Percentiles rank a stretch among this genome's conserved stretches.
These are phyloP conservation scores for Resseliella maxima DNA, from an alignment of 2,888 invertebrate genomes.

Conservation along the genomic window DNA sequence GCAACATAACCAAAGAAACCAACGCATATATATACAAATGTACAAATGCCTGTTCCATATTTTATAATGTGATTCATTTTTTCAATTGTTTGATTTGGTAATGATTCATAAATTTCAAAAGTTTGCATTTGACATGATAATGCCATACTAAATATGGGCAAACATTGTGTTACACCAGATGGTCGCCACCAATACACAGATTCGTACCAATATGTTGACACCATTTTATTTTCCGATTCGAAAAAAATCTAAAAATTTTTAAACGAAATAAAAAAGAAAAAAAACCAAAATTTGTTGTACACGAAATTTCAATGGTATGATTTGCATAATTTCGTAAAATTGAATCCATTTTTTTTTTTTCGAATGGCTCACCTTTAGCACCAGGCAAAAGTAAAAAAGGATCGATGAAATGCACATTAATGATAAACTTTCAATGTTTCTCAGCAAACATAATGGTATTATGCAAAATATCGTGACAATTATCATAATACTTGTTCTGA, in stretches of 20 bases:
- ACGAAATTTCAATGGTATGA: background rate
- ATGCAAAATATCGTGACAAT: slow-evolving; percentile 83
- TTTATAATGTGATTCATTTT: slow-evolving; percentile 90
- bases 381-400: slow-evolving; percentile 89
- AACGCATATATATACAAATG: slow-evolving; percentile 88
- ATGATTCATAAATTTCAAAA: slow-evolving; percentile 91
- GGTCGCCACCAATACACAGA: slow-evolving; percentile 84
- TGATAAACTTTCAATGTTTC: slow-evolving; percentile 90
- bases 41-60: slow-evolving; percentile 91
- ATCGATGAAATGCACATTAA: slow-evolving; percentile 91
- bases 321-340: too few relatives aligned
- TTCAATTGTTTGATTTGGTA: slow-evolving; percentile 87
- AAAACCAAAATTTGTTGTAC: background rate
- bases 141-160: slow-evolving; percentile 97
- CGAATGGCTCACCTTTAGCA: slow-evolving; percentile 83
- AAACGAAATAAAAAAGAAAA: background rate
- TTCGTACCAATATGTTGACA: slow-evolving; percentile 78
- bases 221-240: slow-evolving; percentile 81
- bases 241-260: slow-evolving; percentile 73
- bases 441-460: slow-evolving; percentile 86
- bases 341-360: too few relatives aligned
- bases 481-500: slow-evolving; percentile 76
- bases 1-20: slow-evolving; percentile 93
- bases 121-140: slow-evolving; percentile 96
- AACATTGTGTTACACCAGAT: slow-evolving; percentile 86